Evolutionary conservation across 2,888 invertebrate species (phyloP).

Genomic region (Theretra japonica): DNA sequence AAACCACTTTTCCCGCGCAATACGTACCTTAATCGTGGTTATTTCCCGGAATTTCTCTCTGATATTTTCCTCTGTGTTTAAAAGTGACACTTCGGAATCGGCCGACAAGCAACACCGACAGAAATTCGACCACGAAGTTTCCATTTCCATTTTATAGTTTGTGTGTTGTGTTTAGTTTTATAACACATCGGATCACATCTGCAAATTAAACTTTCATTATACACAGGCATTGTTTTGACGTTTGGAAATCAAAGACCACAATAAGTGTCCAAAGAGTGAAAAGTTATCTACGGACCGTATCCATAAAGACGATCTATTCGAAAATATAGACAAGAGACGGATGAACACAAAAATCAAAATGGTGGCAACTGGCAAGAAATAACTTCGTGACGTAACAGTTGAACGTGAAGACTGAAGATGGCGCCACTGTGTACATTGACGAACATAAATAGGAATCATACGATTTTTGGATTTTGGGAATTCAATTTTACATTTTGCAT

Average conservation of each 20-base stretch:
- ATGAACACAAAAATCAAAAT: slow-evolving; percentile 71
- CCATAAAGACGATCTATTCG: slow-evolving; percentile 81
- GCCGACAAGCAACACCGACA: slow-evolving; percentile 80
- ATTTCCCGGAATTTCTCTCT: slow-evolving; percentile 71
- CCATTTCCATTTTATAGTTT: slow-evolving; percentile 69
- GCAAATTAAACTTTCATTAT: slow-evolving; percentile 61
- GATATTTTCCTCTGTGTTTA: slow-evolving; percentile 65
- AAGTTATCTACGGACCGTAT: slow-evolving; percentile 84
- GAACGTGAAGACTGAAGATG: slow-evolving; percentile 26
- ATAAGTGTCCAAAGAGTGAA: slow-evolving; percentile 78
- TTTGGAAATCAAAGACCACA: slow-evolving; percentile 71
- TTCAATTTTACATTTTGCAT: no score
- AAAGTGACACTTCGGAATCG: slow-evolving; percentile 72
- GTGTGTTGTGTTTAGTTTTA: slow-evolving; percentile 49
- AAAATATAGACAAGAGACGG: slow-evolving; percentile 81
- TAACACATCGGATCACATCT: slow-evolving; percentile 64
- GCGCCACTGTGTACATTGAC: slow-evolving; percentile 24
- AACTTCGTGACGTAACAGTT: slow-evolving; percentile 37
- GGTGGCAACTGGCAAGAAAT: slow-evolving; percentile 63
- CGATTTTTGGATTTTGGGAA: no score
- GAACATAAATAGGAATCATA: no score
- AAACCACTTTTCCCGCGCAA: slow-evolving; percentile 5
- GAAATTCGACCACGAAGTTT: slow-evolving; percentile 69
- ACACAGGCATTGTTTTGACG: slow-evolving; percentile 74
- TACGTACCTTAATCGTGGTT: slow-evolving; percentile 70